These are phyloP conservation scores for Paratrypauchen microcephalus DNA, from an alignment of 2,797 vertebrate genomes.

Conservation along the genomic window DNA sequence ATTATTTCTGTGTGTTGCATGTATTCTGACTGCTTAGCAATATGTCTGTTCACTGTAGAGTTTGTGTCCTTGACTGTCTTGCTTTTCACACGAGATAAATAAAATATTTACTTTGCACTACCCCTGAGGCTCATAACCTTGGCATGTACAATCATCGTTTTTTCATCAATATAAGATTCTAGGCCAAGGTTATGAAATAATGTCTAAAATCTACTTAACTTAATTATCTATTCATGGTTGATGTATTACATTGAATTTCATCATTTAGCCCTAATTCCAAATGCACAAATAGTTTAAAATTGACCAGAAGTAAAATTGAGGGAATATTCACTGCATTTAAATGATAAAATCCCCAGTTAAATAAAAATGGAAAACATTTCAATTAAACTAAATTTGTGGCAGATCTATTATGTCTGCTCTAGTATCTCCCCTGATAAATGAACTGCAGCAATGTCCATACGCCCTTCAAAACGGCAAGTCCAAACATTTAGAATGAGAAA, in stretches of 20 bases:
- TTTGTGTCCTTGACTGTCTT: conserved; percentile 5
- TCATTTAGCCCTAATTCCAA: background rate
- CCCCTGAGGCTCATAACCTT: background rate
- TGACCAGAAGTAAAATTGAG: background rate
- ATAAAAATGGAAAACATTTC: no score
- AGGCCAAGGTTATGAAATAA: background rate
- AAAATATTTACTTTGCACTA: background rate
- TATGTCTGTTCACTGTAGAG: background rate
- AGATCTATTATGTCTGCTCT: no score
- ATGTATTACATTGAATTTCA: background rate
- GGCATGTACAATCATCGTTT: background rate
- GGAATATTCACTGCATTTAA: no score
- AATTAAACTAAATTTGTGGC: no score
- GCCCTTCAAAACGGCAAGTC: no score
- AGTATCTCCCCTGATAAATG: no score
- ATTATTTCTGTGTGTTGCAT: background rate
- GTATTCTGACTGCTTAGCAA: background rate
- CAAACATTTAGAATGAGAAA: background rate
- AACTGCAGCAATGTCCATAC: no score
- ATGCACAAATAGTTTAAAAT: background rate
- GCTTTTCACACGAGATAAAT: background rate
- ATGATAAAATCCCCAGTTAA: no score
- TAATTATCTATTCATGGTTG: background rate
- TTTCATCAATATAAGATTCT: background rate
- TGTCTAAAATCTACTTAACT: no score